Base-by-base conservation (phyloP, 2,113 vertebrate species). In the Nannobrachium achirus region DNA sequence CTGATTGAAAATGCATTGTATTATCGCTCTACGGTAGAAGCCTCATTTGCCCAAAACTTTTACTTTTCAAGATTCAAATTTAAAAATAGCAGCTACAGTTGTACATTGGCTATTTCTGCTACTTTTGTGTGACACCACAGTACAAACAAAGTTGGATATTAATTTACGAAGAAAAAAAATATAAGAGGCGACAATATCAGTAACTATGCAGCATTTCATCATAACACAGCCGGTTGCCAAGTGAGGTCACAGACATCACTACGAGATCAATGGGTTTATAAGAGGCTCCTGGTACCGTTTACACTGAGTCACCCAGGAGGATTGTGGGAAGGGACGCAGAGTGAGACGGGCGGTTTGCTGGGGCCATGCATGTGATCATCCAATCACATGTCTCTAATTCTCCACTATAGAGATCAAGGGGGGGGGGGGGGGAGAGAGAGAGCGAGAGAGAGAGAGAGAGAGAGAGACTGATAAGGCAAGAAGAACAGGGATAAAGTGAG, bases 321-420 rank as follows among this genome's bases (percentile, higher is more conserved):
- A 73, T 72, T 78, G 72, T 66, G 75, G 60, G 50, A 57, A 66
- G 41, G 13, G 46, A 71, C 63, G 56, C 42, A 58, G 71, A 78
- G 63, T 3, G 25, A 79, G 66, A 44, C 38, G 65, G 53, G 57
- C 75, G 65, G 74, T 61, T 76, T 66, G 74, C 56, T 76, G 0
- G 20, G 62, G 60, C 61, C 50, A 38, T 63, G 19, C 87, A 73
- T 87, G 75, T 87, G 87, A 90, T 88, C 72, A 15, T 61, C 72
- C 68, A 75, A 80, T 92, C 89, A 91, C 87, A 88, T 91, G 91
- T 71, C 69, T 77, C 71, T 50, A 18, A 48, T 53, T 82, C 56
- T 69, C 48, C 50, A 73, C 44, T 65, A 33, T 69, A 72, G 75
- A 73, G 69, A 6, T 71, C 6, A 52, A 60, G 70, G 66, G 66